Evolutionary conservation across 2,113 vertebrate genomes (phyloP).

Genomic region (Grallaria varia): DNA sequence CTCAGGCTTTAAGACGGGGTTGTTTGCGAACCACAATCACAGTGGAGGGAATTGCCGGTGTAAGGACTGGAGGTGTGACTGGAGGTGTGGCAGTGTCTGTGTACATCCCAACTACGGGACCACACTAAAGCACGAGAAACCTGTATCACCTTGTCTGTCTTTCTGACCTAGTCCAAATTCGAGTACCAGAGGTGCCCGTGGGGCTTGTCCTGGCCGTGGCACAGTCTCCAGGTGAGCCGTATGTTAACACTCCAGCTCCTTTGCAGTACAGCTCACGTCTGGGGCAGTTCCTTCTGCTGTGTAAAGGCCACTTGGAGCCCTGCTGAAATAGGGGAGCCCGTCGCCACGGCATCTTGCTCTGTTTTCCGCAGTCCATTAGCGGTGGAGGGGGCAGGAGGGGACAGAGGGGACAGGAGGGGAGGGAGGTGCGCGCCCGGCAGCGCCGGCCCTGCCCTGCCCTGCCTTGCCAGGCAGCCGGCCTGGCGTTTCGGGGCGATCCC

Average conservation of each 20-base stretch:
- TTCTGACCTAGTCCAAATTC: rapidly evolving
- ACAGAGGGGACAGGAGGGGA: rapidly evolving
- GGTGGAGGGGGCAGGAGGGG: rapidly evolving
- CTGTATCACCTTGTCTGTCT: no score
- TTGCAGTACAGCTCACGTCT: background rate
- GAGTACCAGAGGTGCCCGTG: background rate
- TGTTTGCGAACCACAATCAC: background rate
- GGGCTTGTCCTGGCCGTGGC: background rate
- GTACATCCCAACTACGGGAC: rapidly evolving
- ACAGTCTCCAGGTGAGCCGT: background rate
- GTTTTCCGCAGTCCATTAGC: rapidly evolving
- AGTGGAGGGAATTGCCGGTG: background rate
- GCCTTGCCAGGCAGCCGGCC: background rate
- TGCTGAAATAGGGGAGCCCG: background rate
- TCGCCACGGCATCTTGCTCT: no score
- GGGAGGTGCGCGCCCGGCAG: no score
- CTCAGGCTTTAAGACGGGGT: background rate
- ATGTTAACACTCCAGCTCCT: background rate
- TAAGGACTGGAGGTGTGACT: rapidly evolving
- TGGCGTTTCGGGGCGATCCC: background rate
- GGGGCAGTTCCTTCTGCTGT: background rate
- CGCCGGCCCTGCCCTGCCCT: no score
- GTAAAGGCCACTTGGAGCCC: background rate
- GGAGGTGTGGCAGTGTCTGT: rapidly evolving
- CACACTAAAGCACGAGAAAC: background rate